These are phyloP conservation scores for Heterodera filipjevi DNA, from an alignment of 2,888 invertebrate genomes.

Conservation along the genomic window DNA sequence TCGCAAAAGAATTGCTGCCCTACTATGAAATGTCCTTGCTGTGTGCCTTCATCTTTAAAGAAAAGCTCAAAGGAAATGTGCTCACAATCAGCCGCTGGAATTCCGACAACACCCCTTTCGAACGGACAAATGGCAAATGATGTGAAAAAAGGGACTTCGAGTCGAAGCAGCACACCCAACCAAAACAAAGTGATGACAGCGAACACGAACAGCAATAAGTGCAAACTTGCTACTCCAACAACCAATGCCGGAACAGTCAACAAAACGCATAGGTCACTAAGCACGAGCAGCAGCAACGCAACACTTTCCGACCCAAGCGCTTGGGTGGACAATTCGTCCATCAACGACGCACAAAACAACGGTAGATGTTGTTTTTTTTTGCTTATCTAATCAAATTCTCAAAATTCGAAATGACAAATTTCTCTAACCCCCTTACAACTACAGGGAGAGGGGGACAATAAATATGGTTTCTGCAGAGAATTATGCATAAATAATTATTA, in stretches of 20 bases:
- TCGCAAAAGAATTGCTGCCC: conserved; percentile 23
- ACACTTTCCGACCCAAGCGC: conserved; percentile 22
- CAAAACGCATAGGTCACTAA: conserved; percentile 23
- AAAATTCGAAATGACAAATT: too few species aligned
- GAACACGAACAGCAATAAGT: background rate
- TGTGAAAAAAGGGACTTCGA: background rate
- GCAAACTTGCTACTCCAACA: conserved; percentile 3
- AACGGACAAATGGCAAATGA: background rate
- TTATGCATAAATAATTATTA: too few species aligned
- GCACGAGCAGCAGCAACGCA: conserved; percentile 19
- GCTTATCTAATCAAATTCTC: too few species aligned
- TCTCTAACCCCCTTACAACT: too few species aligned
- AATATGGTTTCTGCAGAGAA: too few species aligned
- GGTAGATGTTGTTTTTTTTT: background rate
- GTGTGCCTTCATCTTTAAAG: conserved; percentile 24
- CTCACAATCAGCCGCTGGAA: conserved; percentile 28
- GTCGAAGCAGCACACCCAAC: conserved; percentile 22
- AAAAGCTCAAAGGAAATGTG: conserved; percentile 28
- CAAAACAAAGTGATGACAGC: background rate
- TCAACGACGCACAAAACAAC: conserved; percentile 20
- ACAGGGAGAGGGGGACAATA: too few species aligned
- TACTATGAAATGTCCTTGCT: conserved; percentile 22
- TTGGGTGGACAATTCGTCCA: conserved; percentile 20
- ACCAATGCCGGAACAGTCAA: background rate
- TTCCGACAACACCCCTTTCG: conserved; percentile 1